Evolutionary conservation across 1,140 invertebrate species (phyloP).

Genomic region (Cotesia typhae): DNA sequence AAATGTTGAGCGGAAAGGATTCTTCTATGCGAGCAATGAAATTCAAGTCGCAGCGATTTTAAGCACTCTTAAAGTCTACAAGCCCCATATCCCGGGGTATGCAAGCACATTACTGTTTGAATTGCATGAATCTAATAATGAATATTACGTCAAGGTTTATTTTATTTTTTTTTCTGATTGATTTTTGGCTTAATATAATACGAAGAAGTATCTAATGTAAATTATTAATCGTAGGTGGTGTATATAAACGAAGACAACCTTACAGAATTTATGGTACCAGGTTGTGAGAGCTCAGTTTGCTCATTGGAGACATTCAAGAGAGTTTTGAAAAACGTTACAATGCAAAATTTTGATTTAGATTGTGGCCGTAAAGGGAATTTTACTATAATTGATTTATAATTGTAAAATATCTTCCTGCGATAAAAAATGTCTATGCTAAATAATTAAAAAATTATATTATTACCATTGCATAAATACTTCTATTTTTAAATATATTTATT

Average conservation of each 20-base stretch:
- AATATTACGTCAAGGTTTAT: slow-evolving; percentile 40
- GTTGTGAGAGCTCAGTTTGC: slow-evolving; percentile 28
- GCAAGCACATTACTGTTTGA: slow-evolving; percentile 34
- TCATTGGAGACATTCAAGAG: slow-evolving; percentile 27
- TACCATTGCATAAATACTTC: no score
- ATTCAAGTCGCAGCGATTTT: slow-evolving; percentile 74
- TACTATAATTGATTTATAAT: neutral
- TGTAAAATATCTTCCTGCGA: no score
- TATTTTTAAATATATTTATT: no score
- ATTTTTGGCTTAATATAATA: neutral
- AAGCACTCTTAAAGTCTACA: slow-evolving; percentile 70
- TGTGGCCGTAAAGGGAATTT: slow-evolving; percentile 18
- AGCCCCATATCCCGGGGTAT: slow-evolving; percentile 50
- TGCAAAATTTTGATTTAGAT: slow-evolving; percentile 15
- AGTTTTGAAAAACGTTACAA: slow-evolving; percentile 23
- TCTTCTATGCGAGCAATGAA: slow-evolving; percentile 69
- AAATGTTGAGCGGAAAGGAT: slow-evolving; percentile 18
- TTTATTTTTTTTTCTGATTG: neutral
- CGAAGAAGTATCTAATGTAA: no score
- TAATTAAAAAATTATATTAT: no score
- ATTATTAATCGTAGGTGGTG: slow-evolving; percentile 19
- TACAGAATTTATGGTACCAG: slow-evolving; percentile 28
- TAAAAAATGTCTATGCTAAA: no score
- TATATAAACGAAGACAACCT: slow-evolving; percentile 29
- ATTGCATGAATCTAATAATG: slow-evolving; percentile 23